Conservation (phyloP, 1,140 invertebrate species). For the Solenopsis invicta region DNA sequence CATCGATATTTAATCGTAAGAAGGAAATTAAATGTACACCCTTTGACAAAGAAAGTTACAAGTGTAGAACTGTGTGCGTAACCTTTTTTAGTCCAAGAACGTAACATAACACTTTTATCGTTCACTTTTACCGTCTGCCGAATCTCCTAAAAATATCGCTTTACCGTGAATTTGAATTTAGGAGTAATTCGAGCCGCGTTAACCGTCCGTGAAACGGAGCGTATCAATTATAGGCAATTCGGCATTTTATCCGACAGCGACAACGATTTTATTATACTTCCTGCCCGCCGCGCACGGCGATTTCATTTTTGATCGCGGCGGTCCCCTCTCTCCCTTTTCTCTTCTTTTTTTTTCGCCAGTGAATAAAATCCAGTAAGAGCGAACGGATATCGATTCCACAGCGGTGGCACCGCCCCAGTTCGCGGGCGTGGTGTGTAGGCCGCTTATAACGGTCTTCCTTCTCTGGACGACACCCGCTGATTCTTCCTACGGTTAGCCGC, state of each 20-base stretch:
- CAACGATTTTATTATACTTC: constrained; percentile 18
- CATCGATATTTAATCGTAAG: background rate
- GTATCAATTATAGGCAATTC: constrained; percentile 46
- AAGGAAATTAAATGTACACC: background rate
- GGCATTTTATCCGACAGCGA: background rate
- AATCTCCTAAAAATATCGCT: constrained; percentile 1
- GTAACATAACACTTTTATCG: background rate
- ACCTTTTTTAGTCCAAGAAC: no score
- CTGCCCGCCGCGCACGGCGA: background rate
- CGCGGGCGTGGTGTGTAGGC: constrained; percentile 77
- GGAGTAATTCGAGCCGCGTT: background rate
- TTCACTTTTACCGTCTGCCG: no score
- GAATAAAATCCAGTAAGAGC: constrained; percentile 81
- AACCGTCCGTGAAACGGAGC: background rate
- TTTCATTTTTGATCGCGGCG: constrained; percentile 20
- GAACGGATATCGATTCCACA: constrained; percentile 82
- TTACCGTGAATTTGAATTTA: background rate
- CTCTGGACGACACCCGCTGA: constrained; percentile 70
- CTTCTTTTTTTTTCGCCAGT: constrained; percentile 60
- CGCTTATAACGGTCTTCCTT: constrained; percentile 75
- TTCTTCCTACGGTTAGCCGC: constrained; percentile 74
- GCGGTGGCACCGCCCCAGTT: constrained; percentile 80
- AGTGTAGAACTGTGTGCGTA: no score
- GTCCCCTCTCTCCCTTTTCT: background rate
- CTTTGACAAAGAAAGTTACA: no score